Base-by-base conservation (phyloP, 2,888 invertebrate genomes). In the Cremastobaeus sp. region DNA sequence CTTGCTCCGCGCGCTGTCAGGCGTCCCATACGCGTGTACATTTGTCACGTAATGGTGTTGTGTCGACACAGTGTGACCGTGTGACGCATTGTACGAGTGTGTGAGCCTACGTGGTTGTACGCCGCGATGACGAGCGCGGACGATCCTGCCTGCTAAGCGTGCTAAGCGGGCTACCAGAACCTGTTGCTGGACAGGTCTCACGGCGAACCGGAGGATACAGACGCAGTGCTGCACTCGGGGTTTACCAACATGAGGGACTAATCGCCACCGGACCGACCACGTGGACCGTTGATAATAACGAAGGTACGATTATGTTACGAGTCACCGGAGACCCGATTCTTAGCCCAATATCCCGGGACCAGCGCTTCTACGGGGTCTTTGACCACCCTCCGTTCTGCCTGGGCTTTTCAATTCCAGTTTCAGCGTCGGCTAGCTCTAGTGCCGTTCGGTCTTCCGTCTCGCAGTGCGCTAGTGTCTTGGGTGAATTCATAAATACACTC, bases 11-110 rank as follows among this genome's bases (percentile, higher is more conserved):
- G 59, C 52, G 34, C 62, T 60, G 41, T 45, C 20, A 25, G 32
- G 64, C 64, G 45, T 59, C 45, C 59, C 71, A 59, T 72, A 72
- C 71, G 57, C 71, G 43, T 39, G 32, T 52, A 50, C 57, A 20
- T 37, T 57, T 28, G 54, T 59, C 52, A 59, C 57, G 41, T 54
- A 54, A 65, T 72, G 65, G 72, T 72, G 72, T 65, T 66, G 72
- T 71, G 71, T 57, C 45, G 50, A 50, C 35, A 41, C 62, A 55
- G 64, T 71, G 71, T 64, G 71, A 57, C 25, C 50, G 48, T 71
- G 64, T 71, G 62, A 71, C 70, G 55, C 6, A 39, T 28, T 39
- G 43, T 21, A 28, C n/a, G 47, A 60, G 54, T 59, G 71, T 69
- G 69, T 71, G 71, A 41, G 50, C 39, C 12, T 52, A 25, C 50